Evolutionary conservation across 2,113 vertebrate species (phyloP), one percentile per base, ranked within the genome.

Genomic region (Heterochromis multidens): DNA sequence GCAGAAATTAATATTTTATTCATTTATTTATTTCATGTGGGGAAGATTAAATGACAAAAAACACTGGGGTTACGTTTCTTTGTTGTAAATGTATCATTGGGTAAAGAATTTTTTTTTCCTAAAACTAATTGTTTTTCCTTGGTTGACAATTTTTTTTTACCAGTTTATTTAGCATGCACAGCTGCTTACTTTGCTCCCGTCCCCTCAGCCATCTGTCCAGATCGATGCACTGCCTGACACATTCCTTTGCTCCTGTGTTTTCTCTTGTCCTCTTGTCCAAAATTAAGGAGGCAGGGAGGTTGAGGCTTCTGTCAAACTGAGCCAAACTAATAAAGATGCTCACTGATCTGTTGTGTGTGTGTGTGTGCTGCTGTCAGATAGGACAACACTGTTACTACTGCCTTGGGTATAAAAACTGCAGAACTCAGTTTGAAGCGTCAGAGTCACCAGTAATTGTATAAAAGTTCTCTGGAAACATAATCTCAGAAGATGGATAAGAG

Each of bases 221-320:
- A 80, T 82, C 62, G 23, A 89, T 67, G 80, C 57, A 8, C 79
- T 21, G n/a, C 85, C 85, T 61, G n/a, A 33, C 70, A 86, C 19
- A 23, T 76, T 56, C 56, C 79, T 83, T 23, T 63, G 57, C 63
- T 7, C 81, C 76, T 76, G 25, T 87, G 59, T 25, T 35, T 80
- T 79, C 79, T 86, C 60, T 83, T 78, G 79, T 84, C 80, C 82
- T 77, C 83, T 82, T 88, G 89, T 93, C 87, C 82, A 87, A 90
- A 92, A 89, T 89, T 80, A 85, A 84, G 84, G 89, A 89, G 83
- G 88, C 88, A 76, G 89, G 14, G 80, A 91, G 87, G 86, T 90
- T 90, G 88, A 92, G 85, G 85, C 83, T 89, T 81, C 79, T 92
- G 88, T 91, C 94, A 94, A 83, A 87, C 82, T 83, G 88, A 89